phyloP scores from a whole-genome alignment of 2,797 vertebrate species.

The Cyclopterus lumpus region DNA sequence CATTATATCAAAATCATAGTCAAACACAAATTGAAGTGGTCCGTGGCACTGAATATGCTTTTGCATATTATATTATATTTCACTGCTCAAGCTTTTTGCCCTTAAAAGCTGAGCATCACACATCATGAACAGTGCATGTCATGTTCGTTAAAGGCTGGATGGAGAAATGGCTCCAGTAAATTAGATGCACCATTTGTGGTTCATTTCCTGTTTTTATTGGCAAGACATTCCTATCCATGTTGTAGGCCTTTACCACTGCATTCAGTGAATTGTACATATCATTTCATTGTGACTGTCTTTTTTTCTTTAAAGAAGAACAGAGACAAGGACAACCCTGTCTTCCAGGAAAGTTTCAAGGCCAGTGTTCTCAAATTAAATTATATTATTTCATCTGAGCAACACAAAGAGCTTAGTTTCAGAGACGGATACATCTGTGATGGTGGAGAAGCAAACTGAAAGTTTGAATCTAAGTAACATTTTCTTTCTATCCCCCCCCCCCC shows the following conservation, averaged over 20 bases:
- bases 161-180: background rate
- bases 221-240: background rate
- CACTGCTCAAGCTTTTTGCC: background rate
- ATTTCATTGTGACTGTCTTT: slow-evolving; percentile 15
- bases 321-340: background rate
- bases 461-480: slow-evolving; percentile 2
- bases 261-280: slow-evolving; percentile 13
- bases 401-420: slow-evolving; percentile 39
- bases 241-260: background rate
- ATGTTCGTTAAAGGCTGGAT: background rate
- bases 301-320: slow-evolving; percentile 12
- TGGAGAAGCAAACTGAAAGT: background rate
- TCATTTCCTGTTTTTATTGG: slow-evolving; percentile 8
- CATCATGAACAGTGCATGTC: background rate
- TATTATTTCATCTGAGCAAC: slow-evolving; percentile 14
- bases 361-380: slow-evolving; percentile 27
- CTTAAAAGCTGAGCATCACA: slow-evolving; percentile 13
- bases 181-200: background rate
- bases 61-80: slow-evolving; percentile 9
- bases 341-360: slow-evolving; percentile 23
- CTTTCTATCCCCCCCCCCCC: background rate
- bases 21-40: slow-evolving; percentile 43
- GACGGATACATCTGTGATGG: background rate
- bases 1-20: slow-evolving; percentile 51
- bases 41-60: slow-evolving; percentile 6